Evolutionary conservation across 1,140 invertebrate species (phyloP).

Genomic region (Bradynema listronoti): DNA sequence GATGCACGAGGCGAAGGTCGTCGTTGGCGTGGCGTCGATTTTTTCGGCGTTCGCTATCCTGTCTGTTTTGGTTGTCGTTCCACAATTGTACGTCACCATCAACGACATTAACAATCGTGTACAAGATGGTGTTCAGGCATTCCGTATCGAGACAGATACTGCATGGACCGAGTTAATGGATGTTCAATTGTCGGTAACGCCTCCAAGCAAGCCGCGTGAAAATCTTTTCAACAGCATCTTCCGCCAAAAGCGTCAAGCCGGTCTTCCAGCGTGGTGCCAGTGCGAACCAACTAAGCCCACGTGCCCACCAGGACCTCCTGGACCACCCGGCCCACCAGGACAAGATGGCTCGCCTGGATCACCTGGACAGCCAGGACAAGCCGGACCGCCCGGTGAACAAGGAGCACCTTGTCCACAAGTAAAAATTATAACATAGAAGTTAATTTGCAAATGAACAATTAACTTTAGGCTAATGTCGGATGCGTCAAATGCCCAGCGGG

Average conservation of each 20-base stretch:
- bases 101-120: conserved; percentile 35
- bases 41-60: conserved; percentile 33
- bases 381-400: conserved; percentile 15
- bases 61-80: conserved; percentile 31
- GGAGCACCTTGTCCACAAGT: conserved; percentile 4
- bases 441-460: no score
- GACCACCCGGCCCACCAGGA: conserved; percentile 29
- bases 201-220: conserved; percentile 40
- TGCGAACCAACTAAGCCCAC: conserved; percentile 20
- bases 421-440: no score
- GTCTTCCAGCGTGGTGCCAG: conserved; percentile 35
- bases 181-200: conserved; percentile 36
- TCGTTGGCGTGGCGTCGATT: conserved; percentile 33
- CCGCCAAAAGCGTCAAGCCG: conserved; percentile 44
- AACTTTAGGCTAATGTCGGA: not conserved
- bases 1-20: conserved; percentile 35
- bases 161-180: conserved; percentile 46
- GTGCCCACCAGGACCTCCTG: conserved; percentile 27
- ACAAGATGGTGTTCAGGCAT: conserved; percentile 30
- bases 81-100: conserved; percentile 26
- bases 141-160: conserved; percentile 37
- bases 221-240: conserved; percentile 48
- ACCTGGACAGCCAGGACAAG: conserved; percentile 17
- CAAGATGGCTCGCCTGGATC: conserved; percentile 11
- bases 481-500: conserved; percentile 27